phyloP scores from a whole-genome alignment of 2,797 vertebrate species.

The Lithobates sylvaticus region DNA sequence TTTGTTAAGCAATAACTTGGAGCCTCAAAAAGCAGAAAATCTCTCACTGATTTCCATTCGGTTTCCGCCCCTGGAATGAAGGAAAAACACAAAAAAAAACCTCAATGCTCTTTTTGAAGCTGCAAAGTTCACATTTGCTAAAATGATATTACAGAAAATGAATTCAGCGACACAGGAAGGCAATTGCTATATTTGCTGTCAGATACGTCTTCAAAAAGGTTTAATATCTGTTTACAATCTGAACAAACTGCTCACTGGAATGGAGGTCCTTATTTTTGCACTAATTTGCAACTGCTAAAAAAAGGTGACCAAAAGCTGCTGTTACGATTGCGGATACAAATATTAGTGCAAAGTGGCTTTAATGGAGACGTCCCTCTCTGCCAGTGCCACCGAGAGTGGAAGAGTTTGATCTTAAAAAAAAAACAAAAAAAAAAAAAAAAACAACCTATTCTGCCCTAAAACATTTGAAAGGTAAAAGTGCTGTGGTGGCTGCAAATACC shows the following conservation, averaged over 20 bases:
- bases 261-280: too few relatives aligned
- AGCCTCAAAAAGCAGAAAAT: constrained; percentile 38
- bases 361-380: too few relatives aligned
- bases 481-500: too few relatives aligned
- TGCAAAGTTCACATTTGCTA: background rate
- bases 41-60: constrained; percentile 34
- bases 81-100: constrained; percentile 15
- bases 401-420: too few relatives aligned
- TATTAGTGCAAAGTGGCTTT: too few relatives aligned
- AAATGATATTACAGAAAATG: background rate
- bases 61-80: constrained; percentile 50
- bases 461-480: too few relatives aligned
- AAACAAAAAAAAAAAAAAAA: too few relatives aligned
- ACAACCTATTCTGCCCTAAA: too few relatives aligned
- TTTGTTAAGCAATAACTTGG: constrained; percentile 44
- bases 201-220: background rate
- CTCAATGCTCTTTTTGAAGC: constrained; percentile 26
- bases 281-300: too few relatives aligned
- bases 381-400: too few relatives aligned
- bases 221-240: background rate
- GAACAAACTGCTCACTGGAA: background rate
- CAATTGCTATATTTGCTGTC: background rate
- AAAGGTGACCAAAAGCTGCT: too few relatives aligned
- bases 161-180: background rate
- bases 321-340: too few relatives aligned